A percentile compares a stretch with the other conserved stretches of the same genome.
Evolutionary conservation across 1,140 invertebrate genomes (phyloP).

Genomic region (Sinella curviseta): DNA sequence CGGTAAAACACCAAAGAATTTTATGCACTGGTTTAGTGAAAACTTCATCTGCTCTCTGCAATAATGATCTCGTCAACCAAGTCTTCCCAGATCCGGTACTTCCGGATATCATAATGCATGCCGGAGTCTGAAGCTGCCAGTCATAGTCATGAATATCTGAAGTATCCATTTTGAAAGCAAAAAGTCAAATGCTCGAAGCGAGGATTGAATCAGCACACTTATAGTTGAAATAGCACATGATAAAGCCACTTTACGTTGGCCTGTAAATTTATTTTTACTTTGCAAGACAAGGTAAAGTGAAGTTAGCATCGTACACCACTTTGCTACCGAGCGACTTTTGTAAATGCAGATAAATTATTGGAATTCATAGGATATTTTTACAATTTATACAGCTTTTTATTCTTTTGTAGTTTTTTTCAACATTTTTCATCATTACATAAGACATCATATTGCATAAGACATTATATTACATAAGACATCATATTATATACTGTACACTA

Average conservation of each 20-base stretch:
- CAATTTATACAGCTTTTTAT: no score
- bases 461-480: no score
- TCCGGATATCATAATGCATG: constrained; percentile 15
- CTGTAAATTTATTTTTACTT: not conserved
- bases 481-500: not conserved
- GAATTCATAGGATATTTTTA: no score
- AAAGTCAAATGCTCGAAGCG: no score
- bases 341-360: no score
- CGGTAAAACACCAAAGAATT: constrained; percentile 35
- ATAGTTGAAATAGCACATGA: not conserved
- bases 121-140: not conserved
- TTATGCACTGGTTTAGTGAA: constrained; percentile 3
- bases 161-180: not conserved
- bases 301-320: no score
- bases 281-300: not conserved
- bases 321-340: no score
- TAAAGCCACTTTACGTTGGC: not conserved
- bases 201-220: no score
- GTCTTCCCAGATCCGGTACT: constrained; percentile 29
- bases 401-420: no score
- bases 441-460: no score
- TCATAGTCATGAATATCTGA: no score
- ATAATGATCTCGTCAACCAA: constrained; percentile 1
- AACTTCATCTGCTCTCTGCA: constrained; percentile 32
- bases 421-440: no score